These are phyloP conservation scores for Danionella cerebrum DNA, from an alignment of 2,113 vertebrate species.

Conservation along the genomic window DNA sequence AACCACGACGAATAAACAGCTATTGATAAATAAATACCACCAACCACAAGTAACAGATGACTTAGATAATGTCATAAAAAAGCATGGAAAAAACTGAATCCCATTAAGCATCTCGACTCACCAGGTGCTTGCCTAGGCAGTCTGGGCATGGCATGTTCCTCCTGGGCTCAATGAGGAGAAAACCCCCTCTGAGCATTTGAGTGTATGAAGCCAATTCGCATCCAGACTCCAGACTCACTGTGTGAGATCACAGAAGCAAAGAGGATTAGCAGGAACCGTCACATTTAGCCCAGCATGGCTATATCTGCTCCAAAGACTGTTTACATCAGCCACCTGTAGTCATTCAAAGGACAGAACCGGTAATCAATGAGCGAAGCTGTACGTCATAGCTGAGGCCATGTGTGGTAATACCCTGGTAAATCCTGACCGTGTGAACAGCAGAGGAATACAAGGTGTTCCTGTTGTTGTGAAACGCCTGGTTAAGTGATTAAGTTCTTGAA, in stretches of 20 bases:
- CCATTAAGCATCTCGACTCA: too few relatives aligned
- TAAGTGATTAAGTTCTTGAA: neutral
- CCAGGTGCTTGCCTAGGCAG: neutral
- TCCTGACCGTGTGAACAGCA: neutral
- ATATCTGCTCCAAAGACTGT: conserved; percentile 44
- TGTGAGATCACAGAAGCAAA: conserved; percentile 36
- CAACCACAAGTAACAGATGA: too few relatives aligned
- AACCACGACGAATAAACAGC: too few relatives aligned
- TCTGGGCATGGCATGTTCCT: conserved; percentile 35
- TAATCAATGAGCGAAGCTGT: neutral
- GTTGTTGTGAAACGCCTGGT: neutral
- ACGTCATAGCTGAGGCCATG: neutral
- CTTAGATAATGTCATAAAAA: too few relatives aligned
- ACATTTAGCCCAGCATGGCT: conserved; percentile 54
- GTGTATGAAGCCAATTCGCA: too few relatives aligned
- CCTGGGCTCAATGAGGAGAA: conserved; percentile 16
- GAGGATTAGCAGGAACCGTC: conserved; percentile 58
- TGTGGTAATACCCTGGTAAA: neutral
- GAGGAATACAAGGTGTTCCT: neutral
- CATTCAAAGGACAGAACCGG: conserved; percentile 1
- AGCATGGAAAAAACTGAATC: too few relatives aligned
- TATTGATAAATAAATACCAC: too few relatives aligned
- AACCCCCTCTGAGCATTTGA: conserved; percentile 40
- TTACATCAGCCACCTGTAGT: conserved; percentile 18
- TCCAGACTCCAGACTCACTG: conserved; percentile 16